phyloP scores from a whole-genome alignment of 1,140 invertebrate genomes.

The Drosophila pseudoobscura region DNA sequence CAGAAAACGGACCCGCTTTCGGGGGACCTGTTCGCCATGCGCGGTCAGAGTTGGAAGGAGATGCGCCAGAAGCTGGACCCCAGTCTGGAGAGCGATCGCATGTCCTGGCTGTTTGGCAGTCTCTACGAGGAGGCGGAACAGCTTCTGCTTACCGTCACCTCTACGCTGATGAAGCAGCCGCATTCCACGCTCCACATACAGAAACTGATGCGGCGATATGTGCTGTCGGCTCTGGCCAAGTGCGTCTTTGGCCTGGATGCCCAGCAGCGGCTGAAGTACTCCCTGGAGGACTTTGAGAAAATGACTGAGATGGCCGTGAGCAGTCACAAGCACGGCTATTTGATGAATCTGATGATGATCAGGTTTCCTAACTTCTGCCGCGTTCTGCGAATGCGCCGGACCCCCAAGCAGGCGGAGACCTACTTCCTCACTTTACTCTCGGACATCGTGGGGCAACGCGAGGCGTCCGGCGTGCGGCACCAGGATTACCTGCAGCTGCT shows the following conservation, averaged over 20 bases:
- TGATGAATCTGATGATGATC: conserved; percentile 68
- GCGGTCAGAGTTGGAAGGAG: conserved; percentile 86
- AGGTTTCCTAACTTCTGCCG: conserved; percentile 70
- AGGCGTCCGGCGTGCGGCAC: conserved; percentile 79
- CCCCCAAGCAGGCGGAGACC: conserved; percentile 65
- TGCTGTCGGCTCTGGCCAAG: conserved; percentile 59
- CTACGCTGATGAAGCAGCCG: conserved; percentile 57
- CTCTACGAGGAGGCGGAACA: conserved; percentile 65
- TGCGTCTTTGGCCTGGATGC: conserved; percentile 68
- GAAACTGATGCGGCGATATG: conserved; percentile 67
- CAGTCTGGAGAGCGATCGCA: conserved; percentile 86
- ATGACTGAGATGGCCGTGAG: conserved; percentile 76
- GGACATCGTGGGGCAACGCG: conserved; percentile 83
- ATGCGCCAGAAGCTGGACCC: conserved; percentile 86
- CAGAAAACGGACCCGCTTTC: conserved; percentile 84
- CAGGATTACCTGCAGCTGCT: conserved; percentile 85
- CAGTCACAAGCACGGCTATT: conserved; percentile 67
- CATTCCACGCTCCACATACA: conserved; percentile 71
- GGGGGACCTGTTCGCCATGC: conserved; percentile 84
- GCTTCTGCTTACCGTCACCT: conserved; percentile 49
- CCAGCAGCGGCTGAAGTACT: conserved; percentile 49
- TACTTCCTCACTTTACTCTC: conserved; percentile 84
- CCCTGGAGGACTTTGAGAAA: conserved; percentile 65
- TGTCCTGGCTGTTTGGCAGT: conserved; percentile 84
- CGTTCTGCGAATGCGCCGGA: conserved; percentile 49